phyloP scores from a whole-genome alignment of 1,140 invertebrate genomes.

The Bradysia coprophila region DNA sequence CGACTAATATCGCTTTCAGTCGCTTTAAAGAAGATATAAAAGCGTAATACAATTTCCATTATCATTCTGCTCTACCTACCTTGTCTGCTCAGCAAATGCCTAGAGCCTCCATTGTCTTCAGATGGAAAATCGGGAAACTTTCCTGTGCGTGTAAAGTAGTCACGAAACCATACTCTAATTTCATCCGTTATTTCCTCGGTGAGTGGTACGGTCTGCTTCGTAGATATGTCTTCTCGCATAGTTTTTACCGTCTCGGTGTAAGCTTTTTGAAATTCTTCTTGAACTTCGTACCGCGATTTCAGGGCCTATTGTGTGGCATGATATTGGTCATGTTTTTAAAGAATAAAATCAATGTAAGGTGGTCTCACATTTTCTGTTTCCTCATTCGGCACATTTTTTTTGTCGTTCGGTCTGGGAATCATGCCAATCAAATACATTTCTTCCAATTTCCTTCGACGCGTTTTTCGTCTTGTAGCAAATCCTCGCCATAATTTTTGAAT shows the following conservation, averaged over 20 bases:
- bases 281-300: conserved; percentile 35
- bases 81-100: conserved; percentile 59
- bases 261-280: conserved; percentile 34
- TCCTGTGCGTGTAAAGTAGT: conserved; percentile 58
- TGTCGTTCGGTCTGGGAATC: conserved; percentile 28
- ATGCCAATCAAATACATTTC: conserved; percentile 79
- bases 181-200: conserved; percentile 70
- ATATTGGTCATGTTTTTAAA: too few species aligned
- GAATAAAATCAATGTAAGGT: too few species aligned
- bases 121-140: conserved; percentile 82
- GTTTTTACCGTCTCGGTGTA: conserved; percentile 37
- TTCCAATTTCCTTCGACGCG: conserved; percentile 46
- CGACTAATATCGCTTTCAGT: conserved; percentile 58
- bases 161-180: conserved; percentile 66
- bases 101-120: conserved; percentile 74
- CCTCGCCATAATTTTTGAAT: conserved; percentile 73
- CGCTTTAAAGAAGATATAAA: conserved; percentile 17
- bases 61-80: too few species aligned
- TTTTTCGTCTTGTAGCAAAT: conserved; percentile 47
- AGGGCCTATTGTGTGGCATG: too few species aligned
- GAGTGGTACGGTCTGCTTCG: conserved; percentile 41
- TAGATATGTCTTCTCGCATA: conserved; percentile 36
- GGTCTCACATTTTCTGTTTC: neutral
- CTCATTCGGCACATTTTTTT: neutral
- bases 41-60: neutral